phyloP scores from a whole-genome alignment of 2,888 invertebrate species.

The Nephrotoma flavescens region DNA sequence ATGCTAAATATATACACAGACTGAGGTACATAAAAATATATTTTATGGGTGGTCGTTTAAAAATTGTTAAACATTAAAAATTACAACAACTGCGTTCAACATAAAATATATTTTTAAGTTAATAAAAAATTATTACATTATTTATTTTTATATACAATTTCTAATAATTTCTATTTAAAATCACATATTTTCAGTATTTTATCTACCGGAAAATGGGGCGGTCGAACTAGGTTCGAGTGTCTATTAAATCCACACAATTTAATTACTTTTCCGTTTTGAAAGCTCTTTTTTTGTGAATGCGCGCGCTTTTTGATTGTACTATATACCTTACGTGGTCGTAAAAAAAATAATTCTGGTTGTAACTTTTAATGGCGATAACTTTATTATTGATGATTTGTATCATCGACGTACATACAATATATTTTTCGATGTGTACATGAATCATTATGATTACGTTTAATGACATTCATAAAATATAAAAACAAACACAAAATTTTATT shows the following conservation, averaged over 20 bases:
- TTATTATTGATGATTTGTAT: not conserved
- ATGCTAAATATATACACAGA: not conserved
- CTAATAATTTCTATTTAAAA: not conserved
- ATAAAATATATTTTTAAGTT: not conserved
- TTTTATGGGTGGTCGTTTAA: not conserved
- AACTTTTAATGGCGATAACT: not conserved
- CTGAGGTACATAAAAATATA: not conserved
- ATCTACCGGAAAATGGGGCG: not conserved
- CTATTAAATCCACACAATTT: not conserved
- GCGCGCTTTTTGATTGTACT: not conserved
- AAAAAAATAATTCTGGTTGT: not conserved
- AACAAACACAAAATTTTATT: not conserved
- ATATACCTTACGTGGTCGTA: not conserved
- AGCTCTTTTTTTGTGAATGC: not conserved
- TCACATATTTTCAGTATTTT: not conserved
- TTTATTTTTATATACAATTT: not conserved
- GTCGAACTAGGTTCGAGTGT: not conserved
- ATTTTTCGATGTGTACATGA: not conserved
- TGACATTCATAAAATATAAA: not conserved
- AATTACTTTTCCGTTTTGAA: not conserved
- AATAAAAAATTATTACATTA: not conserved
- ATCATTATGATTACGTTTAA: not conserved
- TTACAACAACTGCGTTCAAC: not conserved
- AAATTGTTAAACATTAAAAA: not conserved
- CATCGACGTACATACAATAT: not conserved